Percentiles rank a stretch among this genome's conserved stretches.
phyloP scores from a whole-genome alignment of 1,140 invertebrate species.

The Drosophila erecta region DNA sequence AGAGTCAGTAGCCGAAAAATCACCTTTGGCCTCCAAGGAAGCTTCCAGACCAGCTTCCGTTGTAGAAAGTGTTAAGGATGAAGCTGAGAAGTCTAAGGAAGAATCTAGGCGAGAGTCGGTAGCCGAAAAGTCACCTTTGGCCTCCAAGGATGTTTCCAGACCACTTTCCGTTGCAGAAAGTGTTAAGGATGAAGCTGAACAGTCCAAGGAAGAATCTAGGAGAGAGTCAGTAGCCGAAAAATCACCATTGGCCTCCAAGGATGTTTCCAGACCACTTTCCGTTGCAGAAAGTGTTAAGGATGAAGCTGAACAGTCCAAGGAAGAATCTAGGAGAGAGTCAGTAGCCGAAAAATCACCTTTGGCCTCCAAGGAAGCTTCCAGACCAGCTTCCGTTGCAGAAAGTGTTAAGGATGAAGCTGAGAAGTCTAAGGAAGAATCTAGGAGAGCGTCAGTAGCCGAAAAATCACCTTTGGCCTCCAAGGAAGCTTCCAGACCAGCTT shows the following conservation, averaged over 20 bases:
- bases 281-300: conserved; percentile 11
- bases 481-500: conserved; percentile 36
- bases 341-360: no score
- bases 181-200: conserved; percentile 13
- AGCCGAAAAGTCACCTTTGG: not conserved
- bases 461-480: conserved; percentile 5
- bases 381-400: conserved; percentile 43
- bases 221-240: not conserved
- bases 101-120: conserved; percentile 8
- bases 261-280: no score
- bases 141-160: conserved; percentile 34
- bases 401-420: conserved; percentile 17
- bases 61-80: conserved; percentile 16
- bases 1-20: conserved; percentile 32
- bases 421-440: conserved; percentile 9
- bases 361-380: conserved; percentile 16
- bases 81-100: conserved; percentile 11
- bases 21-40: no score
- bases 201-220: conserved; percentile 1
- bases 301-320: no score
- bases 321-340: not conserved
- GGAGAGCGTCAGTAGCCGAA: conserved; percentile 41
- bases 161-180: conserved; percentile 41
- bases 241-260: no score
- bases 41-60: conserved; percentile 45